phyloP scores from a whole-genome alignment of 2,888 invertebrate species.

The Slavum lentiscoides region DNA sequence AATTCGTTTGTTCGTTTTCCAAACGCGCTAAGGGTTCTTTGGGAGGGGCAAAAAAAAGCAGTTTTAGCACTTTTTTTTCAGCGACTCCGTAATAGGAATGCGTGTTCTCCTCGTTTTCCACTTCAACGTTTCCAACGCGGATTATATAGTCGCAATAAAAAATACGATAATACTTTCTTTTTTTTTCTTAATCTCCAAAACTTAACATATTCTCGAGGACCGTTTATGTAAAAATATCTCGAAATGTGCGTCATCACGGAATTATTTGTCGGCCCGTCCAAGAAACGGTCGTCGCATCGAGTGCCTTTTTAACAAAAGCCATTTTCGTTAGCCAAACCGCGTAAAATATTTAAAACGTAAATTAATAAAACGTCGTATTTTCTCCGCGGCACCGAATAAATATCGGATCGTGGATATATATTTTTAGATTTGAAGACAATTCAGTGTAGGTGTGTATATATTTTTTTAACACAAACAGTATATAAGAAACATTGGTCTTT shows the following conservation, averaged over 20 bases:
- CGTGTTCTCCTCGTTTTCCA: slow-evolving; percentile 41
- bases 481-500: too few relatives aligned
- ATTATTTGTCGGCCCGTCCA: slow-evolving; percentile 38
- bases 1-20: slow-evolving; percentile 43
- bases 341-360: too few relatives aligned
- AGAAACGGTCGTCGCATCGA: slow-evolving; percentile 13
- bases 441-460: too few relatives aligned
- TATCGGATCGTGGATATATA: too few relatives aligned
- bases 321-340: too few relatives aligned
- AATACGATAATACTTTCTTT: slow-evolving; percentile 34
- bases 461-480: too few relatives aligned
- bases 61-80: slow-evolving; percentile 45
- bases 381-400: too few relatives aligned
- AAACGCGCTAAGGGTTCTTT: slow-evolving; percentile 32
- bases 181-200: slow-evolving; percentile 40
- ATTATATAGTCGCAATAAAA: slow-evolving; percentile 29
- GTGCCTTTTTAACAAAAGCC: too few relatives aligned
- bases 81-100: slow-evolving; percentile 38
- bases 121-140: slow-evolving; percentile 29
- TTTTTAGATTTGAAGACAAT: too few relatives aligned
- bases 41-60: slow-evolving; percentile 27
- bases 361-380: too few relatives aligned
- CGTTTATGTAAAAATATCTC: slow-evolving; percentile 39
- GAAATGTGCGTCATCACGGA: slow-evolving; percentile 30
- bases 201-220: slow-evolving; percentile 39